Conservation (phyloP, 1,140 invertebrate species). For the Papilio aristodemus region DNA sequence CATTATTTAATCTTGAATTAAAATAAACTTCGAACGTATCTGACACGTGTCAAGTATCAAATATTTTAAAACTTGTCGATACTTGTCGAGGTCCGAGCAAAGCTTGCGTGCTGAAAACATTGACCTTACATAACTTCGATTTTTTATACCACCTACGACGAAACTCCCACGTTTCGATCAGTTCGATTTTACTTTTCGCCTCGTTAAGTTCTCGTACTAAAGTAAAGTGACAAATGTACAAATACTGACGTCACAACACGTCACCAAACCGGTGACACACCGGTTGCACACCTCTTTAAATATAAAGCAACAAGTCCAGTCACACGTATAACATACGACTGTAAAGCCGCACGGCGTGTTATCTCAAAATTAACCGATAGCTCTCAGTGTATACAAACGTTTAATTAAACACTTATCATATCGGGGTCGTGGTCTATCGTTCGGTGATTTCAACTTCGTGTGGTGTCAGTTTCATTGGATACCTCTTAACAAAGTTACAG, state of each 20-base stretch:
- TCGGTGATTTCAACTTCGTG: slow-evolving; percentile 22
- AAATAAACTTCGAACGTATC: too few species aligned
- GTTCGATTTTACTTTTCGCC: neutral
- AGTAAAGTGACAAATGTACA: neutral
- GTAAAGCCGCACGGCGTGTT: slow-evolving; percentile 7
- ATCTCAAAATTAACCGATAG: slow-evolving; percentile 28
- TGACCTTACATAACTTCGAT: slow-evolving; percentile 21
- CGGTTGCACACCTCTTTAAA: slow-evolving; percentile 28
- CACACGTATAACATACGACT: slow-evolving; percentile 12
- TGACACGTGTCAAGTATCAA: neutral
- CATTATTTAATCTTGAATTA: too few species aligned
- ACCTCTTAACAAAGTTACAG: neutral
- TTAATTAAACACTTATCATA: slow-evolving; percentile 11
- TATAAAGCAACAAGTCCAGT: neutral
- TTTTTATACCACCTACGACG: slow-evolving; percentile 9
- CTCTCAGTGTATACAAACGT: slow-evolving; percentile 10
- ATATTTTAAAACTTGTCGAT: neutral
- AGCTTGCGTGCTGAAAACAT: slow-evolving; percentile 25
- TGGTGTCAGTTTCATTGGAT: slow-evolving; percentile 9
- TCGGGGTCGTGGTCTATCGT: neutral
- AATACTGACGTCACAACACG: neutral
- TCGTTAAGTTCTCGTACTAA: slow-evolving; percentile 19
- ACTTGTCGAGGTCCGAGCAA: neutral
- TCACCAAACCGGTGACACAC: slow-evolving; percentile 21
- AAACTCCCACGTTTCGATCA: neutral